Conservation (phyloP, 2,888 invertebrate genomes). For the Prosapia bicincta region DNA sequence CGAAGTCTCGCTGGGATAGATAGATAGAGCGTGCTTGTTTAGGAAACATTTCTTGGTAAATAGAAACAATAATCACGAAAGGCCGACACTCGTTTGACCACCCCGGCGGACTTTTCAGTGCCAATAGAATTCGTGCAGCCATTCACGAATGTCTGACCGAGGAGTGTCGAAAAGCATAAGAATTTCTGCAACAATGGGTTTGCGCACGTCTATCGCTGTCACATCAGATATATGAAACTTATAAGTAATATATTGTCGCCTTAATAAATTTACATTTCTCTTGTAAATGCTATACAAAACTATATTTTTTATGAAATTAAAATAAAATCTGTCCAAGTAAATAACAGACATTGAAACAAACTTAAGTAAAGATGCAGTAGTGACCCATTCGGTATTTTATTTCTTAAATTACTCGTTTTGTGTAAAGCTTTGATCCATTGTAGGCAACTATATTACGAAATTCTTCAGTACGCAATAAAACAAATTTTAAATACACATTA, state of each 20-base stretch:
- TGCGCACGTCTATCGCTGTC: not conserved
- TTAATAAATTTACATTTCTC: not conserved
- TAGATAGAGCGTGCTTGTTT: constrained; percentile 25
- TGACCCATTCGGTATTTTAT: too few species aligned
- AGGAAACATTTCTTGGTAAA: too few species aligned
- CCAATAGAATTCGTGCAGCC: constrained; percentile 59
- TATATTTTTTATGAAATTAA: not conserved
- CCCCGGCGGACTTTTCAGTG: constrained; percentile 32
- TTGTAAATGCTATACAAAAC: not conserved
- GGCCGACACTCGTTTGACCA: constrained; percentile 33
- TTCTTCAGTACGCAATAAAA: too few species aligned
- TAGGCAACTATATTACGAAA: too few species aligned
- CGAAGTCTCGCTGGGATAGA: constrained; percentile 21
- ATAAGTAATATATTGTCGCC: not conserved
- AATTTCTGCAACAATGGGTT: not conserved
- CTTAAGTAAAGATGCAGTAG: constrained; percentile 2
- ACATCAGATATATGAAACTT: not conserved
- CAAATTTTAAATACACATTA: too few species aligned
- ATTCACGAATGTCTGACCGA: constrained; percentile 57
- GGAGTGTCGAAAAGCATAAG: constrained; percentile 38
- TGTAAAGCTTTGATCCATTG: too few species aligned
- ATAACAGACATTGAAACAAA: not conserved
- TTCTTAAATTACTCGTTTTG: too few species aligned
- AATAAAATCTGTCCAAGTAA: not conserved
- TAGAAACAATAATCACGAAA: not conserved